Evolutionary conservation across 2,113 vertebrate species (phyloP).

Genomic region (Irena cyanogastra): DNA sequence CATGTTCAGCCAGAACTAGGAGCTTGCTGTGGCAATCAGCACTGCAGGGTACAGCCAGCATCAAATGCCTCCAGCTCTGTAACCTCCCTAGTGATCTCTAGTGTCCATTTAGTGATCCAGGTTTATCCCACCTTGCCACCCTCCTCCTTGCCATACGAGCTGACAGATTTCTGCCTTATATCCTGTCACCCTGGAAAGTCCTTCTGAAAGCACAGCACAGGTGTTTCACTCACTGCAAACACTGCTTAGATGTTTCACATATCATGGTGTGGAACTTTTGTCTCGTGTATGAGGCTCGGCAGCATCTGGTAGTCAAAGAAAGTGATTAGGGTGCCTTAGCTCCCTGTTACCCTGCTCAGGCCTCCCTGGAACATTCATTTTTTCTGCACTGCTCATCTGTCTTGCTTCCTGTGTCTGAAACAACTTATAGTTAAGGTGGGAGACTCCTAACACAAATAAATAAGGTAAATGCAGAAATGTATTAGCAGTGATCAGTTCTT

Average conservation of each 20-base stretch:
- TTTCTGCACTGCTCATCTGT: neutral
- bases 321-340: rapidly evolving
- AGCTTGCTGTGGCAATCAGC: neutral
- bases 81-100: neutral
- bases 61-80: neutral
- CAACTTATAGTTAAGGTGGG: neutral
- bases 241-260: neutral
- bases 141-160: rapidly evolving
- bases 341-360: neutral
- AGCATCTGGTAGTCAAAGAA: neutral
- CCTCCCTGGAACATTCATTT: neutral
- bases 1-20: neutral
- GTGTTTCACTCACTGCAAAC: neutral
- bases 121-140: neutral
- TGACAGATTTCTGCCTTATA: neutral
- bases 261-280: neutral
- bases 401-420: neutral
- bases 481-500: neutral
- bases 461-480: neutral
- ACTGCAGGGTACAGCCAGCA: neutral
- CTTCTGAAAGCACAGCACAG: neutral
- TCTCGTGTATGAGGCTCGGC: rapidly evolving
- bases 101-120: neutral
- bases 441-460: neutral
- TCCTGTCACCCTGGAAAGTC: neutral